A percentile compares a stretch with the other conserved stretches of the same genome.
These are phyloP conservation scores for Hypselothyrea guttata DNA, from an alignment of 2,888 invertebrate species.

Conservation along the genomic window DNA sequence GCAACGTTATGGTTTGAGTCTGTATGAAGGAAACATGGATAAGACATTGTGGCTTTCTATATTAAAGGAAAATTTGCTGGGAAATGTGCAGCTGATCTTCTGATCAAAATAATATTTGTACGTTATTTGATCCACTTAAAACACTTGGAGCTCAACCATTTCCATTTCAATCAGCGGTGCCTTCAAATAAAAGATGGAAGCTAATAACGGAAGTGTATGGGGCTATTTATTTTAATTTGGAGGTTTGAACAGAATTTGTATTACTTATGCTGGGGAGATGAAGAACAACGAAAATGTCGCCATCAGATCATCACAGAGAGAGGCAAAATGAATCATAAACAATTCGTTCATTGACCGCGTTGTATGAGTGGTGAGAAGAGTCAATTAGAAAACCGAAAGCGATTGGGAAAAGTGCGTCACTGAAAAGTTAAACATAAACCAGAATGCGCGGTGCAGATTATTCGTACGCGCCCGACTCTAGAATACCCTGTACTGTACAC, in stretches of 20 bases:
- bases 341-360: constrained; percentile 70
- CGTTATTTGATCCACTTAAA: constrained; percentile 51
- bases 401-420: constrained; percentile 20
- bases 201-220: not conserved
- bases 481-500: too few relatives aligned
- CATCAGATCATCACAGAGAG: constrained; percentile 10
- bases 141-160: constrained; percentile 63
- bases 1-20: too few relatives aligned
- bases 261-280: constrained; percentile 3
- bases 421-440: constrained; percentile 41
- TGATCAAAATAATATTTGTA: constrained; percentile 48
- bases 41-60: not conserved
- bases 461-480: too few relatives aligned
- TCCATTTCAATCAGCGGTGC: constrained; percentile 65
- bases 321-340: constrained; percentile 1
- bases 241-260: constrained; percentile 15
- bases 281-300: constrained; percentile 24
- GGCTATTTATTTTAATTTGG: constrained; percentile 36
- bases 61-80: too few relatives aligned
- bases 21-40: too few relatives aligned
- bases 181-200: constrained; percentile 3
- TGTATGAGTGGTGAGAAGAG: constrained; percentile 56
- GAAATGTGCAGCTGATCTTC: constrained; percentile 25
- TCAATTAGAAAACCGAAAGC: constrained; percentile 71
- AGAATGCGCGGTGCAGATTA: too few relatives aligned